Base-by-base conservation (phyloP, 92 coral and sea anemone genomes). In the Actinernus sp. region DNA sequence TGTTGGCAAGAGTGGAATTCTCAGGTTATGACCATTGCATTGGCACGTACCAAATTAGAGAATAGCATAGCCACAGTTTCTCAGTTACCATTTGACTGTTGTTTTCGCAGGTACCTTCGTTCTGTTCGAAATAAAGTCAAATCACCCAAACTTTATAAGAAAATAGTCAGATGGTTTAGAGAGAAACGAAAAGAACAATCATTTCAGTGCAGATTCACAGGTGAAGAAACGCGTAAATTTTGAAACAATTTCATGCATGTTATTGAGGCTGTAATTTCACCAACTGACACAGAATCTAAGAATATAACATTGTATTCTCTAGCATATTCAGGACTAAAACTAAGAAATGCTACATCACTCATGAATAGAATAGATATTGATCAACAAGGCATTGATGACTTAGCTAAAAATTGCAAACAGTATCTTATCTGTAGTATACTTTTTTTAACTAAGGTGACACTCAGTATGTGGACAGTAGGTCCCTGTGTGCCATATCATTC, bases 381-480 rank as follows among this genome's bases (percentile, higher is more conserved):
- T 50, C 76, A 73, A 31, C 33, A 54, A 58, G 82, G 88, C 54
- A 56, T 82, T 65, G 83, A 55, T 73, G 67, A 76, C 71, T 53
- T 83, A 56, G 47, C 68, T 61, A 83, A 83, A 31, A 27, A 56
- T 59, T 83, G 90, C 58, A 64, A 61, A 55, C 64, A 74, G 61
- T 83, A 75, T 68, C 68, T 68, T 65, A 60, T 68, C 49, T 68
- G 81, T 65, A 84, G 85, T 68, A 43, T 80, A 56, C 79, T 77
- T 65, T 84, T 79, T 56, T 46, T 61, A 63, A 62, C 52, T 67
- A 64, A 68, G 41, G 65, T 81, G 27, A 84, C 86, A 49, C 60
- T 78, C 33, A 78, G 86, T 69, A 78, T 78, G 82, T 85, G 86
- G 86, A 60, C 90, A 84, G 74, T 84, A 74, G 85, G 90, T 68